These are phyloP conservation scores for Bombylius discolor DNA, from an alignment of 2,888 invertebrate genomes.

Conservation along the genomic window DNA sequence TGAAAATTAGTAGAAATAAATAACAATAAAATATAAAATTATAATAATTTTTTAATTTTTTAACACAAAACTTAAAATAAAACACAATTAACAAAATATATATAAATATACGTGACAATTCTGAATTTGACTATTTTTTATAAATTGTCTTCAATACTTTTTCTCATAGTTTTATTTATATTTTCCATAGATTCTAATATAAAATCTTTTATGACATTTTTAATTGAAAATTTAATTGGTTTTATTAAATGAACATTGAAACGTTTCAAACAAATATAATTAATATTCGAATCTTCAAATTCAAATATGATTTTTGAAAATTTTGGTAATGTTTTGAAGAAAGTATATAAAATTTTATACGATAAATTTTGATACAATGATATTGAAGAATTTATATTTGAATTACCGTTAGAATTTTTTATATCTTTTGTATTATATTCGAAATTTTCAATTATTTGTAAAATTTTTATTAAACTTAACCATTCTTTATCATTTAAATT, in stretches of 20 bases:
- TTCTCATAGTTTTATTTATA: not conserved
- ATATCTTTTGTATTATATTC: not conserved
- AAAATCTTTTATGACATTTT: not conserved
- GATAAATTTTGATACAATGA: not conserved
- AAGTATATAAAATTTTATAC: not conserved
- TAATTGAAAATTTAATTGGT: not conserved
- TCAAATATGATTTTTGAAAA: not conserved
- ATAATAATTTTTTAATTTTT: too few relatives aligned
- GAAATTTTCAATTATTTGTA: not conserved
- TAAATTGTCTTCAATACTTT: too few relatives aligned
- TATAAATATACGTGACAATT: too few relatives aligned
- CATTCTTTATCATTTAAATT: not conserved
- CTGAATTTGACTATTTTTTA: too few relatives aligned
- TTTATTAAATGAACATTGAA: not conserved
- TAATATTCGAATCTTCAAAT: not conserved
- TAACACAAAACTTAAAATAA: too few relatives aligned
- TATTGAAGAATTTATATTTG: not conserved
- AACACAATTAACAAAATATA: too few relatives aligned
- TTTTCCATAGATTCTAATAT: not conserved
- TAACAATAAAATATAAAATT: too few relatives aligned
- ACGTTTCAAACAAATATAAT: not conserved
- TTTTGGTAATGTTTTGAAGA: not conserved
- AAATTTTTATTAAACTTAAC: not conserved
- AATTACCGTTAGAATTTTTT: too few relatives aligned
- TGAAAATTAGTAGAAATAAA: too few relatives aligned